Evolutionary conservation across 2,113 vertebrate species (phyloP).

Genomic region (Ceyx melanurus): DNA sequence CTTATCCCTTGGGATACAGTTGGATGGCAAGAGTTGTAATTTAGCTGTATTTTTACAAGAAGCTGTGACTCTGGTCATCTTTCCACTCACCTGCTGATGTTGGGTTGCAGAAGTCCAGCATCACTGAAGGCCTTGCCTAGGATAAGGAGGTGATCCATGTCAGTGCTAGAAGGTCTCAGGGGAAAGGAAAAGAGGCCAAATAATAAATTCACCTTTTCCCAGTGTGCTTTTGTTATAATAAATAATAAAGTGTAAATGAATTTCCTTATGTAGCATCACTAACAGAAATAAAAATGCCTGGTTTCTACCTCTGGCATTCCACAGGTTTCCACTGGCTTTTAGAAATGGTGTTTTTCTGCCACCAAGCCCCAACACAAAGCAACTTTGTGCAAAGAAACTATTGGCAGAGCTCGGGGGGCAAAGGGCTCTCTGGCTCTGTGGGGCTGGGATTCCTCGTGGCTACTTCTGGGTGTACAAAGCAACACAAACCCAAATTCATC

Average conservation of each 20-base stretch:
- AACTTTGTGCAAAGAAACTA: neutral
- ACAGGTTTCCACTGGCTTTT: neutral
- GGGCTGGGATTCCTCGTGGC: neutral
- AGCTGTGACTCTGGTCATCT: neutral
- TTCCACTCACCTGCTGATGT: neutral
- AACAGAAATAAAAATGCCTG: neutral
- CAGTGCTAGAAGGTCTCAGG: neutral
- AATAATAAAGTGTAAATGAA: neutral
- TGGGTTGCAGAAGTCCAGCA: neutral
- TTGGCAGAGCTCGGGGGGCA: neutral
- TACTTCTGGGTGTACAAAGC: neutral
- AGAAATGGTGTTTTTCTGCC: neutral
- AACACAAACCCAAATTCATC: neutral
- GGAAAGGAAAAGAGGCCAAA: neutral
- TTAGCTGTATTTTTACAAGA: neutral
- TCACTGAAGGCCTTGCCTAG: neutral
- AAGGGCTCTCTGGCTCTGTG: rapidly evolving
- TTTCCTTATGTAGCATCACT: neutral
- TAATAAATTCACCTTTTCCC: neutral
- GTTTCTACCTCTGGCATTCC: neutral
- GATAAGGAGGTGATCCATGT: neutral
- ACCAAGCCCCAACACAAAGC: neutral
- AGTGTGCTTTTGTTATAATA: neutral
- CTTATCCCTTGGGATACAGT: neutral
- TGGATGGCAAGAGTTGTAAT: neutral